Evolutionary conservation across 1,140 invertebrate genomes (phyloP).

Genomic region (Ceratosolen fusciceps): DNA sequence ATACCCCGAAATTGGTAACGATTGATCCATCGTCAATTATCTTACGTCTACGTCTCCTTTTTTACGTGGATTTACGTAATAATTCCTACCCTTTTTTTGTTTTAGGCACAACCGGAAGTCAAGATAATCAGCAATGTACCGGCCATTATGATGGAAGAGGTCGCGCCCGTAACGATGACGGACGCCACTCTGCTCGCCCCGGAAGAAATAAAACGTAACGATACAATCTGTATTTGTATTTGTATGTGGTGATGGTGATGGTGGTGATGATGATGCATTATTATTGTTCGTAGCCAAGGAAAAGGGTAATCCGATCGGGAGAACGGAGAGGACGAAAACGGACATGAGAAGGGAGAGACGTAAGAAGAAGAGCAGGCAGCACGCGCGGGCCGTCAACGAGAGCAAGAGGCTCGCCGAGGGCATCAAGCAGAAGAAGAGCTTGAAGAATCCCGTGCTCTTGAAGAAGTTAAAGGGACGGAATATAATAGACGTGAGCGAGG

Average conservation of each 20-base stretch:
- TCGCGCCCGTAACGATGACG: conserved; percentile 88
- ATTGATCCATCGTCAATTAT: too few relatives aligned
- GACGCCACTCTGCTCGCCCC: conserved; percentile 92
- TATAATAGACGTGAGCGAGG: conserved; percentile 73
- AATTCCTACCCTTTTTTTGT: too few relatives aligned
- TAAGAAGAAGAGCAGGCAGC: conserved; percentile 87
- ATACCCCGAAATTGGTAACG: conserved; percentile 89
- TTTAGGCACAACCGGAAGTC: conserved; percentile 85
- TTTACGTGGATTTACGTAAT: too few relatives aligned
- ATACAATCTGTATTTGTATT: conserved; percentile 20
- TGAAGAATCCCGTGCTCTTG: conserved; percentile 68
- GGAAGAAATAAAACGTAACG: conserved; percentile 89
- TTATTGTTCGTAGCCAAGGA: conserved; percentile 74
- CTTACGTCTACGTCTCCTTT: too few relatives aligned
- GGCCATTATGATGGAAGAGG: conserved; percentile 94
- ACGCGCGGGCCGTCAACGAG: conserved; percentile 65
- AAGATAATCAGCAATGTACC: conserved; percentile 94
- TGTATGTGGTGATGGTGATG: too few relatives aligned
- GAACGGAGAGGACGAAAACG: conserved; percentile 85
- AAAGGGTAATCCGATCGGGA: conserved; percentile 85
- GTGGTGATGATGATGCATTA: neutral
- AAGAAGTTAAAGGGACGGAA: conserved; percentile 78
- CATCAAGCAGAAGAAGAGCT: conserved; percentile 53
- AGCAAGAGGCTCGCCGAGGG: conserved; percentile 72
- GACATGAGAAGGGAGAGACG: conserved; percentile 92